Conservation (phyloP, 2,113 vertebrate species). For the Chionis minor region DNA sequence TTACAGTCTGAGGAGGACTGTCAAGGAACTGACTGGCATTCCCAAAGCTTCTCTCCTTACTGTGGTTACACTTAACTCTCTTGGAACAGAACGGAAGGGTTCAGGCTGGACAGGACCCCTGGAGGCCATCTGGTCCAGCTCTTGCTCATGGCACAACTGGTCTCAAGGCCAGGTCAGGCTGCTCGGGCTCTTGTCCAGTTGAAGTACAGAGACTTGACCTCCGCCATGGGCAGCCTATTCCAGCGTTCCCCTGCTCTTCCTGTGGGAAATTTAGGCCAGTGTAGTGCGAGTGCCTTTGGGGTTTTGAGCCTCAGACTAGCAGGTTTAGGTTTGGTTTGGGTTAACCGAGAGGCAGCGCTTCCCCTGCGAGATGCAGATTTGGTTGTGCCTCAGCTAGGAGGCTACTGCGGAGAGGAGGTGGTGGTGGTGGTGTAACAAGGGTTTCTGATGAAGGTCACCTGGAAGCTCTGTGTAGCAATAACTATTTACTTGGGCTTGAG, state of each 20-base stretch:
- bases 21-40: not conserved
- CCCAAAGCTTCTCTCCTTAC: not conserved
- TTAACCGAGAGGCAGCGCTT: not conserved
- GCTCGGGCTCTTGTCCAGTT: not conserved
- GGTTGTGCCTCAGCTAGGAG: not conserved
- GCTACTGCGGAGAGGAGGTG: not conserved
- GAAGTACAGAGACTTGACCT: accelerated
- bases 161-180: not conserved
- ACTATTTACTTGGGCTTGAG: not conserved
- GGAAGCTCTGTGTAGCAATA: not conserved
- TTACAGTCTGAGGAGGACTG: not conserved
- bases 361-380: not conserved
- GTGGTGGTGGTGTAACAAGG: not conserved
- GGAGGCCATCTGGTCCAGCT: not conserved
- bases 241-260: not conserved
- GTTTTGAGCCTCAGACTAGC: not conserved
- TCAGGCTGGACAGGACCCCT: not conserved
- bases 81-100: not conserved
- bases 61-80: not conserved
- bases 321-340: not conserved
- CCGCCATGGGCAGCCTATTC: not conserved
- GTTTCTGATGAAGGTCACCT: not conserved
- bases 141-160: not conserved
- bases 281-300: not conserved
- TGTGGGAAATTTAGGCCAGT: not conserved